Evolutionary conservation across 1,140 invertebrate species (phyloP).

Genomic region (Schlechtendalia chinensis): DNA sequence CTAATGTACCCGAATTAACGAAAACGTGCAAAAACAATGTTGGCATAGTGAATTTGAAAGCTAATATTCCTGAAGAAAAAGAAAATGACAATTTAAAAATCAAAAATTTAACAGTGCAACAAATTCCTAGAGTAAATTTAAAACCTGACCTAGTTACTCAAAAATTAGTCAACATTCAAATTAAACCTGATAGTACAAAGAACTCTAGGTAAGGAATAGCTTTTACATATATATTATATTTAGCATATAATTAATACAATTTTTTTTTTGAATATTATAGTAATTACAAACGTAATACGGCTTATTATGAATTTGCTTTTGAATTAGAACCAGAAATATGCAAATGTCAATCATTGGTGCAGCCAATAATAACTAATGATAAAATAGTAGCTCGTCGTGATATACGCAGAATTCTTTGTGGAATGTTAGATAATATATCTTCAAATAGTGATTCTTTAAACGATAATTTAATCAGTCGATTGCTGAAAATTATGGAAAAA

Average conservation of each 20-base stretch:
- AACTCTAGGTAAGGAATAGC: not conserved
- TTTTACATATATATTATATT: no score
- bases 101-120: not conserved
- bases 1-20: not conserved
- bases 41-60: not conserved
- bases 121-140: not conserved
- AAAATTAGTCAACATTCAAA: slow-evolving; percentile 33
- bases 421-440: not conserved
- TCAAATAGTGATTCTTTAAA: not conserved
- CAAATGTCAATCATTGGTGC: slow-evolving; percentile 2
- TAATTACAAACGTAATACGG: slow-evolving; percentile 8
- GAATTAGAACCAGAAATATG: slow-evolving; percentile 10
- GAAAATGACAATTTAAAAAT: not conserved
- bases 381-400: slow-evolving; percentile 1
- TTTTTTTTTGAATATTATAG: not conserved
- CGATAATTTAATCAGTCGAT: not conserved
- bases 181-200: slow-evolving; percentile 2
- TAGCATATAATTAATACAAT: not conserved
- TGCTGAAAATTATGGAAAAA: not conserved
- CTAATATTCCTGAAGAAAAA: not conserved
- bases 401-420: slow-evolving; percentile 10
- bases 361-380: slow-evolving; percentile 11
- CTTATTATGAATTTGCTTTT: slow-evolving; percentile 9
- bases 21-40: not conserved
- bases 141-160: slow-evolving; percentile 29